Conservation (phyloP, 2,797 vertebrate species). For the Molossus molossus region DNA sequence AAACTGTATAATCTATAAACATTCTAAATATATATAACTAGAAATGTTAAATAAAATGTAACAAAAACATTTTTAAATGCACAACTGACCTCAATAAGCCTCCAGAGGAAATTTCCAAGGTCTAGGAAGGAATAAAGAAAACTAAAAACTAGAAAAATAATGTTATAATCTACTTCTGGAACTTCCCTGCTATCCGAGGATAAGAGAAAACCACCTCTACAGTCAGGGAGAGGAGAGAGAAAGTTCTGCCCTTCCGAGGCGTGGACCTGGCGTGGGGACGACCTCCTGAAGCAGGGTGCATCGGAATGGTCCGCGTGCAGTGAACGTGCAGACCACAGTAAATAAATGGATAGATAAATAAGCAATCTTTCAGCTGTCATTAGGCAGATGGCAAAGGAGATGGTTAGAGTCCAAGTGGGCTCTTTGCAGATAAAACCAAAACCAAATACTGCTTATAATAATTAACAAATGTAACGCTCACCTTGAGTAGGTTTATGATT, state of each 20-base stretch:
- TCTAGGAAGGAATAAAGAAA: background rate
- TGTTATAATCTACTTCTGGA: background rate
- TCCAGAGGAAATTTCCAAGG: conserved; percentile 12
- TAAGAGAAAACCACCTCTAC: background rate
- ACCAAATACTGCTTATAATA: background rate
- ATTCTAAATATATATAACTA: background rate
- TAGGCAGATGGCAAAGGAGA: background rate
- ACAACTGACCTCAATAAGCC: background rate
- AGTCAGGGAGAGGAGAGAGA: background rate
- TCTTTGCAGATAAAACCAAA: background rate
- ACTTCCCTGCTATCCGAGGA: background rate
- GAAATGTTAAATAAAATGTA: background rate
- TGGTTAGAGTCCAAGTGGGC: background rate
- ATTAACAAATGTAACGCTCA: background rate
- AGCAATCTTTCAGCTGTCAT: background rate
- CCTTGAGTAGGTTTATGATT: background rate
- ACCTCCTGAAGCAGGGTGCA: background rate
- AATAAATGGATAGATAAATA: no score
- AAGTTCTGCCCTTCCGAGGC: background rate
- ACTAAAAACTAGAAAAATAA: background rate
- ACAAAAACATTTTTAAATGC: background rate
- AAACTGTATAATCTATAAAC: background rate
- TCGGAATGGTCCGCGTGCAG: background rate
- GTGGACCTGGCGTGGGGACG: background rate
- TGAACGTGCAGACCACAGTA: background rate